Conservation (phyloP, 2,888 invertebrate genomes). For the Drosophila pegasa region DNA sequence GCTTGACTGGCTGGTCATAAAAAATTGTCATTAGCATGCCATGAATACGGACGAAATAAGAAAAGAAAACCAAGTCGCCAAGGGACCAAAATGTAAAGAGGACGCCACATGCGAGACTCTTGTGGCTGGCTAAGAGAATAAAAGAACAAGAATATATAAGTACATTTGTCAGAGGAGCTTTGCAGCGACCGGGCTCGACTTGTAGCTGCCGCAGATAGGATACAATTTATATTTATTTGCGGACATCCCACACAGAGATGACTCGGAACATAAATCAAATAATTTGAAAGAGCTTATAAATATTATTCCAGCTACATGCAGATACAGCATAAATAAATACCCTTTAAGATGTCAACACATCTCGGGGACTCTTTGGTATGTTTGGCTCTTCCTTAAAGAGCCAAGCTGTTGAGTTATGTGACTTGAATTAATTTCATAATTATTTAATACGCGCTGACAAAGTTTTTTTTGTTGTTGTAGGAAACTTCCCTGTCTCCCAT, state of each 20-base stretch:
- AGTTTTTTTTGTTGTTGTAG: conserved; percentile 30
- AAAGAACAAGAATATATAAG: not conserved
- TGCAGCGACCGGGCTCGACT: not conserved
- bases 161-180: conserved; percentile 7
- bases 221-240: conserved; percentile 4
- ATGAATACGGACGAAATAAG: conserved; percentile 12
- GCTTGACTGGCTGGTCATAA: conserved; percentile 5
- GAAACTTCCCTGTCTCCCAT: conserved; percentile 31
- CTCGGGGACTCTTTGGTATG: not conserved
- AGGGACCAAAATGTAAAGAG: conserved; percentile 1
- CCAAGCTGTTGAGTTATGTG: conserved; percentile 12
- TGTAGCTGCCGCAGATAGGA: not conserved
- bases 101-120: not conserved
- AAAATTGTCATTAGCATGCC: conserved; percentile 37
- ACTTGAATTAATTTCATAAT: conserved; percentile 34
- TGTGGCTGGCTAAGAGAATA: not conserved
- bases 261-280: conserved; percentile 2
- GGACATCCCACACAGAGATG: not conserved
- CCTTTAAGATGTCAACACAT: conserved; percentile 1
- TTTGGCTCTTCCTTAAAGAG: conserved; percentile 10
- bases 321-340: not conserved
- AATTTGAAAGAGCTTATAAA: not conserved
- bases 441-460: conserved; percentile 44
- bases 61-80: conserved; percentile 8
- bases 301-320: not conserved